Conservation (phyloP, 2,113 vertebrate genomes). For the Oryzias woworae region DNA sequence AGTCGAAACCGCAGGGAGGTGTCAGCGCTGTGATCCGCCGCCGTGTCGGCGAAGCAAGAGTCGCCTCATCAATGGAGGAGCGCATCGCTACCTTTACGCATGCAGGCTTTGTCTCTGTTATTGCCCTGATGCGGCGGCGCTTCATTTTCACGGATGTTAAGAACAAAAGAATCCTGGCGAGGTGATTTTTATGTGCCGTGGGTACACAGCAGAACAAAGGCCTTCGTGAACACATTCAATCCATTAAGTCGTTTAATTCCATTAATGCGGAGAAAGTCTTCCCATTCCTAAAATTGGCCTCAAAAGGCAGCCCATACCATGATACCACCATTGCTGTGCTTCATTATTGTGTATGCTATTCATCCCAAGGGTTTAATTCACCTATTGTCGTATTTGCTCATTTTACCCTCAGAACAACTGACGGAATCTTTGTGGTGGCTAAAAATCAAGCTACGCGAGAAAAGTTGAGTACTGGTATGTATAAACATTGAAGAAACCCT, state of each 20-base stretch:
- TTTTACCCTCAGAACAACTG: too few relatives aligned
- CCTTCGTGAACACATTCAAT: neutral
- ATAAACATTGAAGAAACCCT: conserved; percentile 18
- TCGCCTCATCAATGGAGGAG: conserved; percentile 38
- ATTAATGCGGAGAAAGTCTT: too few relatives aligned
- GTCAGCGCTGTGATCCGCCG: conserved; percentile 54
- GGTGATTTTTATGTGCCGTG: neutral
- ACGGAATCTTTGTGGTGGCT: too few relatives aligned
- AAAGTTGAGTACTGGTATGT: too few relatives aligned
- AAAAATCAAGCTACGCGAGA: too few relatives aligned
- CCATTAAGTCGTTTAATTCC: neutral
- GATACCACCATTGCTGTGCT: neutral
- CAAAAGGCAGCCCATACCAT: neutral
- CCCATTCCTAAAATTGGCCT: too few relatives aligned
- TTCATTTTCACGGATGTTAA: conserved; percentile 31
- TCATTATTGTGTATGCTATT: too few relatives aligned
- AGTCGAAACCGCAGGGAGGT: conserved; percentile 52
- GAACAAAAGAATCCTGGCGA: conserved; percentile 46
- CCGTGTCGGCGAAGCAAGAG: conserved; percentile 40
- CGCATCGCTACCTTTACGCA: conserved; percentile 26
- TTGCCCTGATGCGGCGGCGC: conserved; percentile 41
- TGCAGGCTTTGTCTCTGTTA: conserved; percentile 22
- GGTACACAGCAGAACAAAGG: neutral
- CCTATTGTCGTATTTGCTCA: too few relatives aligned
- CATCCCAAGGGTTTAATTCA: too few relatives aligned